Percentiles rank a stretch among this genome's conserved stretches.
These are phyloP conservation scores for Eupithecia tripunctaria DNA, from an alignment of 2,888 invertebrate species.

Conservation along the genomic window DNA sequence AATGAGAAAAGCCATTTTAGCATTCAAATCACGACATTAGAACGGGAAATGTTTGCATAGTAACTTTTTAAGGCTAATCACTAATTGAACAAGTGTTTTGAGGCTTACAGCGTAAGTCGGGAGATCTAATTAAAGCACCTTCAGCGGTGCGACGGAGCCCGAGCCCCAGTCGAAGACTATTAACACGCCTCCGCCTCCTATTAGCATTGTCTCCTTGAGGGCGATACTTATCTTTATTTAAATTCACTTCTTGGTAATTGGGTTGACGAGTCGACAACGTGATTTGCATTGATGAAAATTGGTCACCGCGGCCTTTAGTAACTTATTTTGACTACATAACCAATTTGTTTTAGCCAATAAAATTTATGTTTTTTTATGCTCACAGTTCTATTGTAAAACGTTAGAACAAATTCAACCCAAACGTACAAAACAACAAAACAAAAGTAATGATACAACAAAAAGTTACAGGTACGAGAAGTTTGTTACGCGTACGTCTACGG, in stretches of 20 bases:
- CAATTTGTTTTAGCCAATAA: conserved; percentile 77
- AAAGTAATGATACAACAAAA: conserved; percentile 21
- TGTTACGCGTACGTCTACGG: conserved; percentile 36
- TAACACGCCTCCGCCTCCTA: conserved; percentile 82
- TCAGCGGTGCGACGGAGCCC: conserved; percentile 61
- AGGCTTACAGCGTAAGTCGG: conserved; percentile 78
- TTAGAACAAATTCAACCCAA: conserved; percentile 4
- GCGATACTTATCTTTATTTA: conserved; percentile 85
- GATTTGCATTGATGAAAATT: conserved; percentile 85
- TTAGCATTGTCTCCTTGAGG: conserved; percentile 84
- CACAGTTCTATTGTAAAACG: background rate
- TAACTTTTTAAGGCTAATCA: conserved; percentile 75
- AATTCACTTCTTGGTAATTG: conserved; percentile 85
- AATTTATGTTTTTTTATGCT: conserved; percentile 37
- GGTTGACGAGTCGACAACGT: conserved; percentile 85
- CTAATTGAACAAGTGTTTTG: conserved; percentile 83
- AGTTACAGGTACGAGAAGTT: conserved; percentile 29
- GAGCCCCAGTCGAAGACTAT: conserved; percentile 78
- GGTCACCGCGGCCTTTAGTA: conserved; percentile 69
- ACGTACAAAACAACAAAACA: conserved; percentile 19
- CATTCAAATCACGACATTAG: conserved; percentile 31
- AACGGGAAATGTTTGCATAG: conserved; percentile 57
- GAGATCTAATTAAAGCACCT: conserved; percentile 83
- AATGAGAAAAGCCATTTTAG: conserved; percentile 28
- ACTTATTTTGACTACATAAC: conserved; percentile 62